Percentiles rank a stretch among this genome's conserved stretches.
phyloP scores from a whole-genome alignment of 2,888 invertebrate species.

The Leucania comma region DNA sequence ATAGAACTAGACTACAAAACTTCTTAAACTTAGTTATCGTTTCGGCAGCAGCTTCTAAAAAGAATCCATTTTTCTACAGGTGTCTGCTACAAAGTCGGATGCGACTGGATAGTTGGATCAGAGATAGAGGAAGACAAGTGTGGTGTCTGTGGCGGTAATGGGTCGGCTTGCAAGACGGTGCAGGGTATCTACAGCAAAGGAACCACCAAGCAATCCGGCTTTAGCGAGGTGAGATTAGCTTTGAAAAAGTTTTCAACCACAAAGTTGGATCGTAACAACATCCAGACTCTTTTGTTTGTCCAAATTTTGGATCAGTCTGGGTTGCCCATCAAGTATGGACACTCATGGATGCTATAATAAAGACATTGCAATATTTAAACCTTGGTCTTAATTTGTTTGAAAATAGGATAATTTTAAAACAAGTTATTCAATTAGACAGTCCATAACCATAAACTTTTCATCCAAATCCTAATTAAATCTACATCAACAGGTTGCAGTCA shows the following conservation, averaged over 20 bases:
- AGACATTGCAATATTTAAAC: constrained; percentile 7
- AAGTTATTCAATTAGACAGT: constrained; percentile 26
- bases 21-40: neutral
- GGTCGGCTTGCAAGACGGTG: constrained; percentile 94
- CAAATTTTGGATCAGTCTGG: too few relatives aligned
- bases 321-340: neutral
- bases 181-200: constrained; percentile 93
- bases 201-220: constrained; percentile 89
- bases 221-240: constrained; percentile 85
- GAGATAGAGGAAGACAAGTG: constrained; percentile 95
- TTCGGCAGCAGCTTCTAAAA: neutral
- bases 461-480: constrained; percentile 33
- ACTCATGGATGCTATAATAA: neutral
- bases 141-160: constrained; percentile 96
- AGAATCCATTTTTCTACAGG: constrained; percentile 68
- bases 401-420: constrained; percentile 8
- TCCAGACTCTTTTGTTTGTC: neutral
- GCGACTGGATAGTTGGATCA: constrained; percentile 97
- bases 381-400: constrained; percentile 7
- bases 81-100: constrained; percentile 95
- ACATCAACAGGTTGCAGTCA: constrained; percentile 91
- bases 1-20: neutral
- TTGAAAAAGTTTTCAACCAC: neutral
- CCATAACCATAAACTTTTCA: constrained; percentile 16
- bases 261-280: too few relatives aligned